phyloP scores from a whole-genome alignment of 1,140 invertebrate genomes.

The Drosophila nasuta region DNA sequence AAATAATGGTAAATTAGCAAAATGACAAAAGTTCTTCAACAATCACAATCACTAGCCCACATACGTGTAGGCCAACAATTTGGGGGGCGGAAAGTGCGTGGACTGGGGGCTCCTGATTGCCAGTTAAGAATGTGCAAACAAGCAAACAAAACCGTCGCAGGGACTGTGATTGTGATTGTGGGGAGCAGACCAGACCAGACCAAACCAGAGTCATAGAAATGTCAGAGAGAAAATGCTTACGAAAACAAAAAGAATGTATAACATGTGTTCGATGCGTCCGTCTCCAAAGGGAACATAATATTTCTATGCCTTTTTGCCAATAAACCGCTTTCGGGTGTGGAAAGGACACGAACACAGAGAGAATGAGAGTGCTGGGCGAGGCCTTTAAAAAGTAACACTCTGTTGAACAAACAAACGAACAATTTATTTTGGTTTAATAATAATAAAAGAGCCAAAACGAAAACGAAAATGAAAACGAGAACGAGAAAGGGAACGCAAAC shows the following conservation, averaged over 20 bases:
- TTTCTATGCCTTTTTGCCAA: conserved; percentile 53
- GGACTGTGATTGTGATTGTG: conserved; percentile 56
- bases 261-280: conserved; percentile 55
- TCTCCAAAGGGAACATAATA: conserved; percentile 43
- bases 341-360: not conserved
- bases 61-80: conserved; percentile 17
- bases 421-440: conserved; percentile 71
- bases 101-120: conserved; percentile 51
- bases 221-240: conserved; percentile 52
- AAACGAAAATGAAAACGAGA: conserved; percentile 9
- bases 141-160: conserved; percentile 55
- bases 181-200: not conserved
- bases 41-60: conserved; percentile 29
- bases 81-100: conserved; percentile 4
- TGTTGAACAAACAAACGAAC: conserved; percentile 64
- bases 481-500: not conserved
- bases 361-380: no score
- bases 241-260: conserved; percentile 61
- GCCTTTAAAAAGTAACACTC: conserved; percentile 65
- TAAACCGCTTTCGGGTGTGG: conserved; percentile 36
- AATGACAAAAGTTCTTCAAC: conserved; percentile 65
- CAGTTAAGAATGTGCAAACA: conserved; percentile 72
- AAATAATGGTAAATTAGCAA: conserved; percentile 68
- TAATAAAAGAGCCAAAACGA: conserved; percentile 47
- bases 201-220: conserved; percentile 15